A percentile compares a stretch with the other conserved stretches of the same genome.
These are phyloP conservation scores for Nephila pilipes DNA, from an alignment of 1,140 invertebrate species.

Conservation along the genomic window DNA sequence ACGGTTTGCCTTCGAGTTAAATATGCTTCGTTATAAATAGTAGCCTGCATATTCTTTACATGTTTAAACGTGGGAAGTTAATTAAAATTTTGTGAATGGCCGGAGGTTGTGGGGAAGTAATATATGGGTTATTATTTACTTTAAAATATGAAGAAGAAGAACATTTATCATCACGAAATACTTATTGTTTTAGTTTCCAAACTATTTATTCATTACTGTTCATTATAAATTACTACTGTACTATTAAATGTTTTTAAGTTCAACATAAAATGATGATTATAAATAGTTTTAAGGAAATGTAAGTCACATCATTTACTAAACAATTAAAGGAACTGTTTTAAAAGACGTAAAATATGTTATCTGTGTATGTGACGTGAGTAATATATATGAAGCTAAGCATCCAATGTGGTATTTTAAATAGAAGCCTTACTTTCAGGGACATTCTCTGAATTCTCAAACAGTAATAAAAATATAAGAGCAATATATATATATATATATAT, in stretches of 20 bases:
- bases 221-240: background rate
- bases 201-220: background rate
- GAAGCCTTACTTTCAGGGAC: too few relatives aligned
- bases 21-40: slow-evolving; percentile 28
- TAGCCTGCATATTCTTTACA: slow-evolving; percentile 6
- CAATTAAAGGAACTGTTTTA: too few relatives aligned
- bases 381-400: too few relatives aligned
- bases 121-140: background rate
- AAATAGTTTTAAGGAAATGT: too few relatives aligned
- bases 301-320: too few relatives aligned
- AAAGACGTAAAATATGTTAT: too few relatives aligned
- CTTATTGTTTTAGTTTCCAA: background rate
- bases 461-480: too few relatives aligned
- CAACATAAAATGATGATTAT: too few relatives aligned
- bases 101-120: background rate
- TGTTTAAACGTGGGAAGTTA: slow-evolving; percentile 12
- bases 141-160: background rate
- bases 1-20: background rate
- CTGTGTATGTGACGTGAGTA: too few relatives aligned
- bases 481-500: too few relatives aligned
- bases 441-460: too few relatives aligned
- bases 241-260: background rate
- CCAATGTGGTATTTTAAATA: too few relatives aligned
- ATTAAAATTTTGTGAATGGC: slow-evolving; percentile 28
- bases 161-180: background rate